Conservation (phyloP, 1,140 invertebrate genomes). For the Drosophila kurseongensis region DNA sequence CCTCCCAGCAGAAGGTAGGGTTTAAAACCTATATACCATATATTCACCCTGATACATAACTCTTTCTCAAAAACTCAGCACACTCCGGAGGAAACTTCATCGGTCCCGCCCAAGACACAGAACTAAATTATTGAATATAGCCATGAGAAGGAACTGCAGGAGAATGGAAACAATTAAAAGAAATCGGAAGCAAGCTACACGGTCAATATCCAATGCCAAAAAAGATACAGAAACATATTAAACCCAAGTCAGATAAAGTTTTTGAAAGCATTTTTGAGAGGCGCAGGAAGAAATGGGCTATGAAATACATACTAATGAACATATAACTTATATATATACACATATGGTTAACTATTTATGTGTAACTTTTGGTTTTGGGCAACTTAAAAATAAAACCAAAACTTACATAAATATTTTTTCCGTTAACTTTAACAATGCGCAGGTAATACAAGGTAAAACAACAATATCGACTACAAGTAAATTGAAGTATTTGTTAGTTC, state of each 20-base stretch:
- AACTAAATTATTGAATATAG: slow-evolving; percentile 49
- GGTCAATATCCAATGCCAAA: slow-evolving; percentile 39
- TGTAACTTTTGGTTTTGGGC: slow-evolving; percentile 33
- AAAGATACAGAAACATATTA: slow-evolving; percentile 35
- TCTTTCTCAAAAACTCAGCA: slow-evolving; percentile 2
- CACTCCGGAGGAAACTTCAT: slow-evolving; percentile 37
- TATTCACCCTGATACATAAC: neutral
- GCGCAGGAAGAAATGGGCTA: slow-evolving; percentile 48
- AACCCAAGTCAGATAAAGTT: slow-evolving; percentile 37
- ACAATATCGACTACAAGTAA: slow-evolving; percentile 2
- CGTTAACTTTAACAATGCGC: slow-evolving; percentile 40
- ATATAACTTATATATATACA: slow-evolving; percentile 40
- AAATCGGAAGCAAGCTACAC: slow-evolving; percentile 38
- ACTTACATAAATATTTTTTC: slow-evolving; percentile 11
- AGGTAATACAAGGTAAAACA: slow-evolving; percentile 37
- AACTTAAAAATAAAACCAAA: slow-evolving; percentile 16
- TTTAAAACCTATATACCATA: too few relatives aligned
- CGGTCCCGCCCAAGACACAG: slow-evolving; percentile 52
- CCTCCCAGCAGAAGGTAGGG: slow-evolving; percentile 53
- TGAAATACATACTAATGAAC: slow-evolving; percentile 58
- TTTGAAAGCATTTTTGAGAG: slow-evolving; percentile 51
- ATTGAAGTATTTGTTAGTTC: slow-evolving; percentile 1
- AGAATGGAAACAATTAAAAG: slow-evolving; percentile 23
- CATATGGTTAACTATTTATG: slow-evolving; percentile 44
- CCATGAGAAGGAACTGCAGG: slow-evolving; percentile 32